Percentiles rank a stretch among this genome's conserved stretches.
Conservation (phyloP, 2,888 invertebrate genomes). For the Drosophila subsilvestris region DNA sequence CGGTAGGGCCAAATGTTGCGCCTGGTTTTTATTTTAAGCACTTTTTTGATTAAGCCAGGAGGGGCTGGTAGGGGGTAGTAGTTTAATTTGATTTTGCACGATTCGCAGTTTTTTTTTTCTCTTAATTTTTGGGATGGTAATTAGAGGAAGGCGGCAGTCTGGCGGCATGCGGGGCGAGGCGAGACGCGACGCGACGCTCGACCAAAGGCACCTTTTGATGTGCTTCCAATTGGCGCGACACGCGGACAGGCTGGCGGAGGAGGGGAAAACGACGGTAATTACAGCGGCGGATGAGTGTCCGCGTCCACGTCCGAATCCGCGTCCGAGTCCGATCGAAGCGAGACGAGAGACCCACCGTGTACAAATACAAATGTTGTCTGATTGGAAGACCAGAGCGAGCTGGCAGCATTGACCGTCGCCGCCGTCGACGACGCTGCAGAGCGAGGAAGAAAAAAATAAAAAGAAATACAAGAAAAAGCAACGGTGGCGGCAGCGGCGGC, state of each 20-base stretch:
- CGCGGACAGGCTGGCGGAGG: not conserved
- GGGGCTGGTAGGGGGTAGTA: not conserved
- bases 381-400: slow-evolving; percentile 73
- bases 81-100: slow-evolving; percentile 33
- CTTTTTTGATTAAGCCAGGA: slow-evolving; percentile 36
- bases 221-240: slow-evolving; percentile 28
- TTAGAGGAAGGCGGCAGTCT: slow-evolving; percentile 19
- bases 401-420: slow-evolving; percentile 76
- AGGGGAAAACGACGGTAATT: slow-evolving; percentile 20
- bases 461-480: slow-evolving; percentile 48
- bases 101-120: slow-evolving; percentile 4
- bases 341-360: slow-evolving; percentile 79
- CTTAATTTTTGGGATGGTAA: slow-evolving; percentile 14
- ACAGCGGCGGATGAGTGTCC: slow-evolving; percentile 25
- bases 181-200: not conserved
- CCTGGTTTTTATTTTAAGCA: slow-evolving; percentile 48
- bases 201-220: slow-evolving; percentile 21
- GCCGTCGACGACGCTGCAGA: slow-evolving; percentile 59
- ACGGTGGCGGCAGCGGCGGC: slow-evolving; percentile 35
- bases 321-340: slow-evolving; percentile 68
- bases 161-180: not conserved
- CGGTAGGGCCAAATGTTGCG: slow-evolving; percentile 23
- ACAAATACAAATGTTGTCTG: slow-evolving; percentile 82
- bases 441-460: slow-evolving; percentile 56
- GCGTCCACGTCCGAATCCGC: slow-evolving; percentile 42